Conservation (phyloP, 2,888 invertebrate species). For the Cactoblastis cactorum region DNA sequence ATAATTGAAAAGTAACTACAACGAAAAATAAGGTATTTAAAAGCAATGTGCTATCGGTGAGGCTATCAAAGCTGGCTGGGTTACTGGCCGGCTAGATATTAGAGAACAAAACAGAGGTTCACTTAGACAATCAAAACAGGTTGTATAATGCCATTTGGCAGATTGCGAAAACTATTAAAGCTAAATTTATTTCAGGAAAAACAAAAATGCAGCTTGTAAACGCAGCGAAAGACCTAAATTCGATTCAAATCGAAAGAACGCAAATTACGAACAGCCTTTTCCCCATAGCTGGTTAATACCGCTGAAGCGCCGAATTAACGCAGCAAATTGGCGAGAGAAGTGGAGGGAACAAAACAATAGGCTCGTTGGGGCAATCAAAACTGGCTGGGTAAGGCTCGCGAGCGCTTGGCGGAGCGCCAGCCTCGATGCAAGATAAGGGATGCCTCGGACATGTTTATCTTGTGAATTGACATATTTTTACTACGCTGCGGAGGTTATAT, state of each 20-base stretch:
- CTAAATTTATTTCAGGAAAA: too few relatives aligned
- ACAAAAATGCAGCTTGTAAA: too few relatives aligned
- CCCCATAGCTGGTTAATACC: not conserved
- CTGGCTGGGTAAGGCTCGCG: conserved; percentile 19
- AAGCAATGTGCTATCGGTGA: too few relatives aligned
- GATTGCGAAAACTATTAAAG: too few relatives aligned
- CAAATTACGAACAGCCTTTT: not conserved
- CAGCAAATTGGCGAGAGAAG: conserved; percentile 17
- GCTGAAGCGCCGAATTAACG: not conserved
- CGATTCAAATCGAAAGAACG: not conserved
- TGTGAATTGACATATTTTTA: conserved; percentile 8
- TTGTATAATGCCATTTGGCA: too few relatives aligned
- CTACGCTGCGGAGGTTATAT: not conserved
- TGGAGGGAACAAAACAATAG: conserved; percentile 18
- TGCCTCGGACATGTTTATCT: conserved; percentile 11
- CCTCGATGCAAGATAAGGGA: conserved; percentile 10
- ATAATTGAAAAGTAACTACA: too few relatives aligned
- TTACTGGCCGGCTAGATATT: too few relatives aligned
- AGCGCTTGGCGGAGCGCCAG: conserved; percentile 19
- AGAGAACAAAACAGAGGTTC: too few relatives aligned
- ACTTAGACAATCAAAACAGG: too few relatives aligned
- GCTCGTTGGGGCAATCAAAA: conserved; percentile 22
- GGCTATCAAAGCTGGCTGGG: too few relatives aligned
- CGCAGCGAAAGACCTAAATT: too few relatives aligned
- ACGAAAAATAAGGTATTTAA: too few relatives aligned